phyloP scores from a whole-genome alignment of 2,113 vertebrate genomes.

The Podiceps cristatus region DNA sequence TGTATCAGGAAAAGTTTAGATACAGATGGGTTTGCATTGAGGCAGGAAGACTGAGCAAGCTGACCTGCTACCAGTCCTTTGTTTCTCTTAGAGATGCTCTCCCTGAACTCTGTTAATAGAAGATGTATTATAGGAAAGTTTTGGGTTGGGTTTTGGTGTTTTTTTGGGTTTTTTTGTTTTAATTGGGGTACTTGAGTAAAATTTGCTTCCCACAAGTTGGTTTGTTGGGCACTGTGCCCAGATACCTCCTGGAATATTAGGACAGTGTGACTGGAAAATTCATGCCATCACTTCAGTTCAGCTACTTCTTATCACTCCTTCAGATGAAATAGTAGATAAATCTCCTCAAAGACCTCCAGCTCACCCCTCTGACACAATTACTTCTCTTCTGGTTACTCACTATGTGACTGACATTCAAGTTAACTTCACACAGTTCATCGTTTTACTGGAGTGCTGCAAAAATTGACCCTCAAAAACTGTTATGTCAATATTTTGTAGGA shows the following conservation, averaged over 20 bases:
- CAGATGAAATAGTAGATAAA: not conserved
- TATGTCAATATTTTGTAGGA: not conserved
- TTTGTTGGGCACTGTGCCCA: not conserved
- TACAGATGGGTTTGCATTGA: not conserved
- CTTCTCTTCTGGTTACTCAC: not conserved
- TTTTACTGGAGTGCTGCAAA: not conserved
- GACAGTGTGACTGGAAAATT: not conserved
- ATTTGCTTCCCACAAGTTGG: not conserved
- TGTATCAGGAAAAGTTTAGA: not conserved
- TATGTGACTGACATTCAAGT: not conserved
- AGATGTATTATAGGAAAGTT: not conserved
- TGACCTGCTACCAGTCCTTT: not conserved
- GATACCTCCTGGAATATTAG: not conserved
- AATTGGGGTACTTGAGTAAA: not conserved
- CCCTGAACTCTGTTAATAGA: not conserved
- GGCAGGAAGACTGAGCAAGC: not conserved
- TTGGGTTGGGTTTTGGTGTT: not conserved
- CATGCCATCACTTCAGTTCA: not conserved
- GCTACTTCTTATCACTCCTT: not conserved
- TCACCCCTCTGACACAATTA: not conserved
- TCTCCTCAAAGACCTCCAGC: slow-evolving; percentile 14
- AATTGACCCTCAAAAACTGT: not conserved
- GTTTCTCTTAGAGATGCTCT: not conserved
- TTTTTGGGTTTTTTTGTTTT: not conserved
- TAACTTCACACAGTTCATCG: not conserved